Base-by-base conservation (phyloP, 2,888 invertebrate genomes). In the Cotesia congregata region DNA sequence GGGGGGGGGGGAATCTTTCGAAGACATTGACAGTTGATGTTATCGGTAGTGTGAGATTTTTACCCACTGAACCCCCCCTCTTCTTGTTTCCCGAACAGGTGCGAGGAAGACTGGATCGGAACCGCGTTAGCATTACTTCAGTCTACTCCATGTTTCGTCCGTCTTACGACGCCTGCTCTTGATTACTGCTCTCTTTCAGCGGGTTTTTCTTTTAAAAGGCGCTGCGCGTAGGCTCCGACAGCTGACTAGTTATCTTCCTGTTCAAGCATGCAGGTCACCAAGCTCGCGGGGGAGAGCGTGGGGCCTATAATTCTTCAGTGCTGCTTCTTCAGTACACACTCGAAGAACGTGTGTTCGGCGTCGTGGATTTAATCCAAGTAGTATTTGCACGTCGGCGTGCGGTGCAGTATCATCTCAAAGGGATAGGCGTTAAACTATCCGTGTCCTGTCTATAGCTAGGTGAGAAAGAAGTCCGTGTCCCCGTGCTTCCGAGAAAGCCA, bases 311-410 rank as follows among this genome's bases (percentile, higher is more conserved):
- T 59, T 72, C 70, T 69, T 60, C 64, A 17, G 39, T 67, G 20
- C 7, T 62, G 15, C 67, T 61, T n/a, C 77, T 78, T 80, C n/a
- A 77, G 67, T n/a, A 65, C 70, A 39, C 82, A 82, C 6, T 60
- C 38, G 65, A 82, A 82, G 68, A 82, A 77, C 0, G 80, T 81
- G 76, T 82, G 81, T n/a, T 79, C n/a, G 12, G 74, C 81, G 74
- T 77, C 71, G 59, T 82, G 80, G 6, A 9, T 15, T 1, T 17
- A 61, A n/a, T n/a, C n/a, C n/a, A n/a, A n/a, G n/a, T n/a, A n/a
- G n/a, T n/a, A n/a, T n/a, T n/a, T n/a, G 62, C 81, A 81, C 17
- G 9, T 15, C 15, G 79, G 79, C 17, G 68, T 72, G 1, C 67
- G 62, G 59, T 65, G 20, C 20, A 20, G 20, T 20, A 1, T 1